These are phyloP conservation scores for Parasteatoda lunata DNA, from an alignment of 2,888 invertebrate species.

Conservation along the genomic window DNA sequence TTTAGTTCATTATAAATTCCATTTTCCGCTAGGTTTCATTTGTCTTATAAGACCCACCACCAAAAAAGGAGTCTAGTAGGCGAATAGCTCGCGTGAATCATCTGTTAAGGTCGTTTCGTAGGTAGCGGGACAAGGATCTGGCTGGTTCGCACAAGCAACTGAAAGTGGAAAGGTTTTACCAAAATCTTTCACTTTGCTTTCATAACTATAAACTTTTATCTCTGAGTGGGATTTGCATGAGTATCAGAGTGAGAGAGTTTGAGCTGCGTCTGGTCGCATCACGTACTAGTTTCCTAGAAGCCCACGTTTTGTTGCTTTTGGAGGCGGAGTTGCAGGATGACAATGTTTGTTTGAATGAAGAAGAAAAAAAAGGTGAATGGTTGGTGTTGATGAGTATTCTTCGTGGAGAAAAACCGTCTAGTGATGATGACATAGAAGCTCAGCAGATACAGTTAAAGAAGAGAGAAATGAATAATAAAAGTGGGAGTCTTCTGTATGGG, in stretches of 20 bases:
- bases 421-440: not conserved
- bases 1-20: not conserved
- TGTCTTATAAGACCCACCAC: not conserved
- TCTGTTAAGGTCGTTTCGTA: conserved; percentile 52
- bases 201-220: not conserved
- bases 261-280: not conserved
- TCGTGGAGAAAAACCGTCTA: not conserved
- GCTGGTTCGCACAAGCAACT: not conserved
- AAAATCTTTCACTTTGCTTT: not conserved
- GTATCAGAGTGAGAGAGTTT: not conserved
- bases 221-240: not conserved
- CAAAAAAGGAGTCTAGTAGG: conserved; percentile 19
- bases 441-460: not conserved
- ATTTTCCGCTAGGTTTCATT: not conserved
- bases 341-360: not conserved
- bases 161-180: not conserved
- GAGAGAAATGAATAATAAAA: not conserved
- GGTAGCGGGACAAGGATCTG: conserved; percentile 57
- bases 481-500: not conserved
- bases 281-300: conserved; percentile 1
- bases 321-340: not conserved
- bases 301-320: conserved; percentile 3
- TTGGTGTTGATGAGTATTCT: not conserved
- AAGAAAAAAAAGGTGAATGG: not conserved
- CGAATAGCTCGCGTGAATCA: conserved; percentile 38